Percentiles rank a stretch among this genome's conserved stretches.
Conservation (phyloP, 2,113 vertebrate species). For the Morone saxatilis region DNA sequence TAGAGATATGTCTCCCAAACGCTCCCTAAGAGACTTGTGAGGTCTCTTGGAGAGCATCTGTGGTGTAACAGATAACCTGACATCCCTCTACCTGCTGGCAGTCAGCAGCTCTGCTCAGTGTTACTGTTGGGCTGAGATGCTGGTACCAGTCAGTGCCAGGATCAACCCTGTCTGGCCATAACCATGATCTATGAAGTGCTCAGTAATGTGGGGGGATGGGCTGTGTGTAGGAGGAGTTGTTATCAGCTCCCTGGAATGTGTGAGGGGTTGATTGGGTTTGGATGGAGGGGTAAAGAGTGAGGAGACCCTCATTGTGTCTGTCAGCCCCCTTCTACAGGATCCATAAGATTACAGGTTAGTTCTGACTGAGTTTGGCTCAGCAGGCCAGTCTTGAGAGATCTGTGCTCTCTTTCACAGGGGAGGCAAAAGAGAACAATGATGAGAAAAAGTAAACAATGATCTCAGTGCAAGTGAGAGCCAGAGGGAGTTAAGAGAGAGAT, state of each 20-base stretch:
- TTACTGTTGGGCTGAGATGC: conserved; percentile 52
- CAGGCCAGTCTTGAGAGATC: not conserved
- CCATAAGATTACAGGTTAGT: conserved; percentile 25
- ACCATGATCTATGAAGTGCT: conserved; percentile 72
- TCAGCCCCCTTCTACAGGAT: conserved; percentile 17
- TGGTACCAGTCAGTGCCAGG: conserved; percentile 72
- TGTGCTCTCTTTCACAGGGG: not conserved
- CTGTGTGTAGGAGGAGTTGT: conserved; percentile 44
- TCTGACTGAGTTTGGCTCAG: not conserved
- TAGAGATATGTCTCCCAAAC: not conserved
- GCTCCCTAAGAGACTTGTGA: conserved; percentile 1
- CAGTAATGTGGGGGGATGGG: conserved; percentile 7
- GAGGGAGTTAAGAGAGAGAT: not conserved
- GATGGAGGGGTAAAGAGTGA: conserved; percentile 49
- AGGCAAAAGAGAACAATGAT: not conserved
- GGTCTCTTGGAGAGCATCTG: conserved; percentile 43
- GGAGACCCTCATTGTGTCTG: conserved; percentile 32
- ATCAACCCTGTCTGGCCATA: conserved; percentile 34
- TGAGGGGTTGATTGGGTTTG: conserved; percentile 55
- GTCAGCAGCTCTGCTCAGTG: conserved; percentile 58
- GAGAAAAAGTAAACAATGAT: not conserved
- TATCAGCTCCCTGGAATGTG: conserved; percentile 80
- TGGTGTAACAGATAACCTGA: conserved; percentile 17
- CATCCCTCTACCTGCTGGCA: conserved; percentile 45
- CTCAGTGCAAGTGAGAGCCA: not conserved